Percentiles rank a stretch among this genome's conserved stretches.
These are phyloP conservation scores for Chironomus tepperi DNA, from an alignment of 1,140 invertebrate genomes.

Conservation along the genomic window DNA sequence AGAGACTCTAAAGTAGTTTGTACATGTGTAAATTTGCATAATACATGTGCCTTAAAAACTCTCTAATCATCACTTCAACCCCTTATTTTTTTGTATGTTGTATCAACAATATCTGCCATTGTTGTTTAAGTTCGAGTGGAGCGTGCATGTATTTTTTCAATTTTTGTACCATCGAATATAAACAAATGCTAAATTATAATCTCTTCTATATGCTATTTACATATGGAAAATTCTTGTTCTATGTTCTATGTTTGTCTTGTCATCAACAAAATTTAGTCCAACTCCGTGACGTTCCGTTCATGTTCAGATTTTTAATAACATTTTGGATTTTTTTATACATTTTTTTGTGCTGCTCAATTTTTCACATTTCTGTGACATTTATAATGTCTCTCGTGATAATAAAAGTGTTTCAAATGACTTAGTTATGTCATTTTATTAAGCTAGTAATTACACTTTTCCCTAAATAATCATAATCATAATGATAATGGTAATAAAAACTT, in stretches of 20 bases:
- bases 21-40: slow-evolving; percentile 19
- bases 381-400: slow-evolving; percentile 5
- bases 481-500: not conserved
- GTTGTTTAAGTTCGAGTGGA: not conserved
- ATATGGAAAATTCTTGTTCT: not conserved
- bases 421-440: not conserved
- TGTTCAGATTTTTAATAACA: slow-evolving; percentile 14
- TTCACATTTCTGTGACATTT: not conserved
- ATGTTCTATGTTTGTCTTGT: not conserved
- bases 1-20: not conserved
- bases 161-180: slow-evolving; percentile 3
- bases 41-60: slow-evolving; percentile 14
- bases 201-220: not conserved
- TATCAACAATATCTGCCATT: not conserved
- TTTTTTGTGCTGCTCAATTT: not conserved
- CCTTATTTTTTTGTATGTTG: too few species aligned
- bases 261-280: slow-evolving; percentile 13
- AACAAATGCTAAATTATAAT: slow-evolving; percentile 11
- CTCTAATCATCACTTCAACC: slow-evolving; percentile 15
- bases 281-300: not conserved
- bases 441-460: not conserved
- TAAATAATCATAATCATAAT: not conserved
- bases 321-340: not conserved
- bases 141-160: not conserved
- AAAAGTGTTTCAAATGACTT: slow-evolving; percentile 8